Conservation (phyloP, 2,888 invertebrate genomes). For the Digitonthophagus gazella region DNA sequence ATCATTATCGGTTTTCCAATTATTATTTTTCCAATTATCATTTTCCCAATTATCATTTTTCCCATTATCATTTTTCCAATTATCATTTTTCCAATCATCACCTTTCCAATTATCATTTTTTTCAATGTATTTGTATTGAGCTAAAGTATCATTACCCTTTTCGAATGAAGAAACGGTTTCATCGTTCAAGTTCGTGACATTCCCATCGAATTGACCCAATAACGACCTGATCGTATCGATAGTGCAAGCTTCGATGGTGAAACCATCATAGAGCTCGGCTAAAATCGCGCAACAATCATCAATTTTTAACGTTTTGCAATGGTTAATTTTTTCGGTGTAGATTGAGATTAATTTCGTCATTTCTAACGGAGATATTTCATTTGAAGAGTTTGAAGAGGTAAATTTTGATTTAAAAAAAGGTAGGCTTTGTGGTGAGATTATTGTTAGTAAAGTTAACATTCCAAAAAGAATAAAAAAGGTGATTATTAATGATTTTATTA, state of each 20-base stretch:
- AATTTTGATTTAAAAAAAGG: background rate
- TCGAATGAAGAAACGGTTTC: background rate
- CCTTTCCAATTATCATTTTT: too few relatives aligned
- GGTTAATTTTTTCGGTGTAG: conserved; percentile 32
- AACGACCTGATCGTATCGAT: conserved; percentile 1
- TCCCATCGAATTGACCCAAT: too few relatives aligned
- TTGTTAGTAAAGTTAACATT: background rate
- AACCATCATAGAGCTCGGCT: conserved; percentile 17
- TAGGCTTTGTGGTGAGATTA: background rate
- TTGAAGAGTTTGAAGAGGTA: background rate
- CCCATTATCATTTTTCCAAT: too few relatives aligned
- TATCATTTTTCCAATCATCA: too few relatives aligned
- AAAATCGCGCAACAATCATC: conserved; percentile 39
- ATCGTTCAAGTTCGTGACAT: background rate
- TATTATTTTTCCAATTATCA: too few relatives aligned
- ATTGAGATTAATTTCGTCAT: conserved; percentile 2
- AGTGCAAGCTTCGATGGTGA: conserved; percentile 17
- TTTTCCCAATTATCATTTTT: too few relatives aligned
- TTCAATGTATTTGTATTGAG: too few relatives aligned
- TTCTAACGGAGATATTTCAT: background rate
- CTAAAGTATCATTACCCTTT: background rate
- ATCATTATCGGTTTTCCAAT: too few relatives aligned
- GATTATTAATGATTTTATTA: background rate
- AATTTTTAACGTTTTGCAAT: conserved; percentile 36
- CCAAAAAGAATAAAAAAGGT: conserved; percentile 3